phyloP scores from a whole-genome alignment of 2,113 vertebrate genomes.

The Eubucco bourcierii region DNA sequence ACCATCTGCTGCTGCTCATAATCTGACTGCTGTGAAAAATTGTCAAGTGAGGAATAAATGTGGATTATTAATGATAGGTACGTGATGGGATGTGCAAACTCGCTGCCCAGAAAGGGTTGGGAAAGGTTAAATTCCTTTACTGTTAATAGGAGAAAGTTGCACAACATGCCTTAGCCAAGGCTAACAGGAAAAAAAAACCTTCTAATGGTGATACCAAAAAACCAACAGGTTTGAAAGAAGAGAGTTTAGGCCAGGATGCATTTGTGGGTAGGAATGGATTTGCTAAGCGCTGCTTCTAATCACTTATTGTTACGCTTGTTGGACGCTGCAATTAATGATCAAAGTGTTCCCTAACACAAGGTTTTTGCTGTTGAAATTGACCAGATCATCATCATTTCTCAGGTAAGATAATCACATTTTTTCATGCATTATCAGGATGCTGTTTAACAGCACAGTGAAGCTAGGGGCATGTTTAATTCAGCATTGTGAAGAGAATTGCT shows the following conservation, averaged over 20 bases:
- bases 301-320: background rate
- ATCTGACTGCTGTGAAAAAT: conserved; percentile 57
- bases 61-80: conserved; percentile 44
- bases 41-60: conserved; percentile 67
- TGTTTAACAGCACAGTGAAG: background rate
- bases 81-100: conserved; percentile 54
- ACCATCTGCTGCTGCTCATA: conserved; percentile 57
- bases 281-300: background rate
- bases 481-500: background rate
- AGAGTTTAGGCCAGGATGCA: background rate
- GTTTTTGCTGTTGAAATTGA: background rate
- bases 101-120: conserved; percentile 40
- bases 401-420: background rate
- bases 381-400: background rate
- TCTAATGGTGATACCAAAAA: background rate
- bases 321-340: background rate
- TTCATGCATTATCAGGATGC: background rate
- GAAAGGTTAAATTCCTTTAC: conserved; percentile 22
- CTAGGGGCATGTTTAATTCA: background rate
- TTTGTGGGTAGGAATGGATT: background rate
- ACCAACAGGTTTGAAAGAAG: background rate
- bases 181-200: background rate
- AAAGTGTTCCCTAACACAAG: background rate
- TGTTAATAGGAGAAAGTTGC: background rate
- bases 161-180: background rate